Conservation (phyloP, 2,888 invertebrate genomes). For the Blera fallax region DNA sequence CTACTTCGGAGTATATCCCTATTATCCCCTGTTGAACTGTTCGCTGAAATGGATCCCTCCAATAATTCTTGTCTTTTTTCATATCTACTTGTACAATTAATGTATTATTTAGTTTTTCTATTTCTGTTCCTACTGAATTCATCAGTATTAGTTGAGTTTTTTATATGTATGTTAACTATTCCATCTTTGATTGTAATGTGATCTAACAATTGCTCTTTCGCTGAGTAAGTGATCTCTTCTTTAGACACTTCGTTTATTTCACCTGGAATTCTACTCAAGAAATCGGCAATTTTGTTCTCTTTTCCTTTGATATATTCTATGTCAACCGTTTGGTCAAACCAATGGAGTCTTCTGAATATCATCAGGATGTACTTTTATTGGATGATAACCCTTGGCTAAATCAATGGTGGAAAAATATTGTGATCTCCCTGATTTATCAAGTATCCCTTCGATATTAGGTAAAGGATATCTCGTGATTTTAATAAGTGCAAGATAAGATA, state of each 20-base stretch:
- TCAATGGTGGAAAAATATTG: not conserved
- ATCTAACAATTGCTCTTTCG: not conserved
- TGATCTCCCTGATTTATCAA: no score
- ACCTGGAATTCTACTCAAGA: slow-evolving; percentile 43
- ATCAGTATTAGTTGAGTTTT: not conserved
- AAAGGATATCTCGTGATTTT: no score
- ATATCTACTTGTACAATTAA: no score
- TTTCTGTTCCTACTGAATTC: not conserved
- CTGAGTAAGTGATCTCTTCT: not conserved
- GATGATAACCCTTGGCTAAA: not conserved
- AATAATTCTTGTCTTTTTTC: no score
- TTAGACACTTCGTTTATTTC: not conserved
- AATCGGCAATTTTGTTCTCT: slow-evolving; percentile 57
- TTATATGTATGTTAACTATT: not conserved
- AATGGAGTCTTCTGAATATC: not conserved
- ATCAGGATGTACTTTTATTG: not conserved
- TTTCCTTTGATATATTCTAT: slow-evolving; percentile 46
- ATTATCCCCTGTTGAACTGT: no score
- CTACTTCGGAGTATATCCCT: no score
- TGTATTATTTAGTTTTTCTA: not conserved
- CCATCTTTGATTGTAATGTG: slow-evolving; percentile 8
- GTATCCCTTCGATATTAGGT: not conserved
- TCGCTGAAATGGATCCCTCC: no score
- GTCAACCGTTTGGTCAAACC: not conserved
- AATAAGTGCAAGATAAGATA: no score